Base-by-base conservation (phyloP, 1,140 invertebrate genomes). In the Drosophila subobscura region DNA sequence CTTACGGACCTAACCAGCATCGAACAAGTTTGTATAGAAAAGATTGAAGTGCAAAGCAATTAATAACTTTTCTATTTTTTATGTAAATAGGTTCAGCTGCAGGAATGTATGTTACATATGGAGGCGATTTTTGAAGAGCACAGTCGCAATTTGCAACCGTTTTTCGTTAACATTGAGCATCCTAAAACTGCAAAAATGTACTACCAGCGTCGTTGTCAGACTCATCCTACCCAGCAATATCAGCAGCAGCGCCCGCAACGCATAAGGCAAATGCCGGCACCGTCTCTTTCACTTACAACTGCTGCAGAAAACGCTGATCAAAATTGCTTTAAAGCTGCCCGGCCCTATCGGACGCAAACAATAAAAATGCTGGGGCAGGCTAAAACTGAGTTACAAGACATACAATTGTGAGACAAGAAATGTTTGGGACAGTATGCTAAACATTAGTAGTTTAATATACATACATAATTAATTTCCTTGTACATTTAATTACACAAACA, bases 101-200 rank as follows among this genome's bases (percentile, higher is more conserved):
- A 93, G 53, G 93, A 93, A 1, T 95, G 95, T 73, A 92, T 95
- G 77, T 91, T 94, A 60, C 94, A 95, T 75, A 95, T 96, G 67
- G 95, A 95, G 77, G 93, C 93, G 37, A 94, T 95, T 89, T 92
- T 95, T 6, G 91, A 93, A 25, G 89, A 92, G 42, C 93, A 92
- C 51, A 83, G 76, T 66, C 81, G 68, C 5, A 77, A 85, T 22
- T n/a, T 91, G 90, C 79, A 70, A 50, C 85, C 70, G n/a, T 78
- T 54, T 81, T 65, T 70, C 59, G 72, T 55, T 71, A 89, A 14
- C 55, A 79, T 51, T 60, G 81, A 80, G 25, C 66, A 73, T 20
- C 47, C 55, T 4, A 58, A 59, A 56, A 23, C 74, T 47, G 29
- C 65, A 49, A 65, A 47, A 57, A 54, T 56, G 45, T 75, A 68